Evolutionary conservation across 2,888 invertebrate genomes (phyloP).

Genomic region (Phyllotreta cruciferae): DNA sequence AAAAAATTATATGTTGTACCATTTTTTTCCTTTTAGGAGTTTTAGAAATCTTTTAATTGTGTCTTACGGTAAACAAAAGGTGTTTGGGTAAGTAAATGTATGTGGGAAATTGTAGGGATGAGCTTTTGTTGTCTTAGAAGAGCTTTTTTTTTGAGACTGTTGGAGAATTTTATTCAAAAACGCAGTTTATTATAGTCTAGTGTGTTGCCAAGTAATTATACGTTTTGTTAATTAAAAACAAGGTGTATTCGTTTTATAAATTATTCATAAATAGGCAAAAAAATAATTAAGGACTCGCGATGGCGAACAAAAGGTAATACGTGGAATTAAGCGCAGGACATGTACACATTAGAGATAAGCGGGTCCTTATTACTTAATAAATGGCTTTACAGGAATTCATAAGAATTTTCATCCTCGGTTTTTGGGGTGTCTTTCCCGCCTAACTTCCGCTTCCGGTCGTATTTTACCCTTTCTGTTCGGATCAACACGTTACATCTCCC

Average conservation of each 20-base stretch:
- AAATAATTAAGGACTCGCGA: conserved; percentile 8
- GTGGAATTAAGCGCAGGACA: conserved; percentile 7
- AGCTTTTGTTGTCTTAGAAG: too few species aligned
- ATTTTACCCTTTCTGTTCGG: conserved; percentile 53
- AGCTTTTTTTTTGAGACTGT: too few species aligned
- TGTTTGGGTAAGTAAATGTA: conserved; percentile 45
- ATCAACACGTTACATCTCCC: conserved; percentile 53
- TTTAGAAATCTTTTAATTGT: conserved; percentile 46
- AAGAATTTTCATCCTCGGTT: conserved; percentile 42
- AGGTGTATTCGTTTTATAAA: conserved; percentile 3
- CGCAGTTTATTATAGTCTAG: too few species aligned
- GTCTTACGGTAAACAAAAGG: conserved; percentile 34
- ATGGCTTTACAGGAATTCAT: conserved; percentile 39
- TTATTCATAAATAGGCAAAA: conserved; percentile 10
- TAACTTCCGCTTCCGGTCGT: conserved; percentile 55
- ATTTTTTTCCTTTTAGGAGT: conserved; percentile 36
- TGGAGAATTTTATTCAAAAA: too few species aligned
- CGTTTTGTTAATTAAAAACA: too few species aligned
- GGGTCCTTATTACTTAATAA: conserved; percentile 32
- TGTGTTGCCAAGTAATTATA: too few species aligned
- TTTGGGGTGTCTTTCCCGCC: conserved; percentile 44
- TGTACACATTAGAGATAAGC: conserved; percentile 13
- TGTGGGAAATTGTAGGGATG: conserved; percentile 41
- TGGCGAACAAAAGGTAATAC: conserved; percentile 12
- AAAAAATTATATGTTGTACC: conserved; percentile 33